Evolutionary conservation across 2,888 invertebrate genomes (phyloP).

Genomic region (Thumatha senex): DNA sequence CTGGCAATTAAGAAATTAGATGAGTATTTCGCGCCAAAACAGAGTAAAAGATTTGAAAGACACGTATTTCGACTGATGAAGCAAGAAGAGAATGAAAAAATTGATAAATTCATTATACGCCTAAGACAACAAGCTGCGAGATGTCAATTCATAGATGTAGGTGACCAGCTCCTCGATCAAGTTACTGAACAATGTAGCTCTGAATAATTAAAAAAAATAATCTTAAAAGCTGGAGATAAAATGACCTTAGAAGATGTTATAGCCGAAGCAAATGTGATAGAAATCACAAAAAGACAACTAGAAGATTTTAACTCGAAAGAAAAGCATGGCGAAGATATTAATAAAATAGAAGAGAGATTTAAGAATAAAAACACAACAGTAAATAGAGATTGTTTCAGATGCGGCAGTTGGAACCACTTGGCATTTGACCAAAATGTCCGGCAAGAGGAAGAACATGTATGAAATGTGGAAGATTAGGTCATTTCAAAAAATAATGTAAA

Average conservation of each 20-base stretch:
- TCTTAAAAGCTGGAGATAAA: not conserved
- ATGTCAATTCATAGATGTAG: not conserved
- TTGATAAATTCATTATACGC: slow-evolving; percentile 8
- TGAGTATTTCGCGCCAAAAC: slow-evolving; percentile 8
- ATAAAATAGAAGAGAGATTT: not conserved
- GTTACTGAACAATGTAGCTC: not conserved
- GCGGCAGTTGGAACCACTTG: slow-evolving; percentile 9
- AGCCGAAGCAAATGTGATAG: not conserved
- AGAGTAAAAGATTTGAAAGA: slow-evolving; percentile 8
- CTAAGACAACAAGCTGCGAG: slow-evolving; percentile 5
- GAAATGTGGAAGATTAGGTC: slow-evolving; percentile 10
- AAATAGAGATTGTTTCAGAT: slow-evolving; percentile 3
- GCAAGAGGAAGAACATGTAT: slow-evolving; percentile 15
- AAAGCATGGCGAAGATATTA: not conserved
- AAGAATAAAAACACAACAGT: not conserved
- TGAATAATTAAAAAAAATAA: not conserved
- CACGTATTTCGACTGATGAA: slow-evolving; percentile 8
- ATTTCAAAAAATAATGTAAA: slow-evolving; percentile 8
- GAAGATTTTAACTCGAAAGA: not conserved
- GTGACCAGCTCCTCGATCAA: not conserved
- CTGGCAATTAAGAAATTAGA: too few species aligned
- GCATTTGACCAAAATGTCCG: slow-evolving; percentile 8
- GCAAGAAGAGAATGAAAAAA: slow-evolving; percentile 7
- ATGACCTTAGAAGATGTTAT: not conserved
- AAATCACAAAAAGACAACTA: not conserved